Evolutionary conservation across 2,113 vertebrate genomes (phyloP).

Genomic region (Hypanus sabinus): DNA sequence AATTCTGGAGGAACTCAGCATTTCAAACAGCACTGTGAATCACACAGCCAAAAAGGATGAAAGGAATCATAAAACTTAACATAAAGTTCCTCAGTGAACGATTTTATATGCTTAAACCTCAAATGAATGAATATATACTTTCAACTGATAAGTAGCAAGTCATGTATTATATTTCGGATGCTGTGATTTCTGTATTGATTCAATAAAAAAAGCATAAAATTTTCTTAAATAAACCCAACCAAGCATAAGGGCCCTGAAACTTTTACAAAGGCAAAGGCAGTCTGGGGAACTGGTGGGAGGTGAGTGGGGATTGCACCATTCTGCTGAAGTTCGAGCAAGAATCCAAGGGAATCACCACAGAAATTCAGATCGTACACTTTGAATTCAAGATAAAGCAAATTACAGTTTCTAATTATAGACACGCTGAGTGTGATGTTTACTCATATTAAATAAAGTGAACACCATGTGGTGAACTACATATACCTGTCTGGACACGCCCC

Average conservation of each 20-base stretch:
- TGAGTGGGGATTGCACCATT: not conserved
- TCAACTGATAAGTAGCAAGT: not conserved
- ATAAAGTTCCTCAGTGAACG: not conserved
- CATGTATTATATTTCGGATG: not conserved
- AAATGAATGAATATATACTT: not conserved
- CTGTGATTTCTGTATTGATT: not conserved
- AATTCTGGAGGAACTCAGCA: not conserved
- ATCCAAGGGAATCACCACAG: not conserved
- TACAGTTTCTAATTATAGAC: too few species aligned
- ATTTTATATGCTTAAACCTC: not conserved
- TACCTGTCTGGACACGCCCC: too few species aligned
- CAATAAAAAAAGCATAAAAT: not conserved
- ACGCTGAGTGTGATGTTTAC: too few species aligned
- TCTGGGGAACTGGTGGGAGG: not conserved
- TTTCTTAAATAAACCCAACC: not conserved
- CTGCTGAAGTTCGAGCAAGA: not conserved
- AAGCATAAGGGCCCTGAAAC: not conserved
- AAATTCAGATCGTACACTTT: not conserved
- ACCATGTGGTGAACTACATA: too few species aligned
- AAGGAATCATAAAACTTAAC: not conserved
- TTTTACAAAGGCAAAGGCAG: not conserved
- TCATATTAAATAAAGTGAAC: too few species aligned
- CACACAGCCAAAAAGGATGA: not conserved
- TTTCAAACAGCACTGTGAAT: not conserved
- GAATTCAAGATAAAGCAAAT: too few species aligned